phyloP scores from a whole-genome alignment of 1,140 invertebrate species.

The Drosophila parvula region DNA sequence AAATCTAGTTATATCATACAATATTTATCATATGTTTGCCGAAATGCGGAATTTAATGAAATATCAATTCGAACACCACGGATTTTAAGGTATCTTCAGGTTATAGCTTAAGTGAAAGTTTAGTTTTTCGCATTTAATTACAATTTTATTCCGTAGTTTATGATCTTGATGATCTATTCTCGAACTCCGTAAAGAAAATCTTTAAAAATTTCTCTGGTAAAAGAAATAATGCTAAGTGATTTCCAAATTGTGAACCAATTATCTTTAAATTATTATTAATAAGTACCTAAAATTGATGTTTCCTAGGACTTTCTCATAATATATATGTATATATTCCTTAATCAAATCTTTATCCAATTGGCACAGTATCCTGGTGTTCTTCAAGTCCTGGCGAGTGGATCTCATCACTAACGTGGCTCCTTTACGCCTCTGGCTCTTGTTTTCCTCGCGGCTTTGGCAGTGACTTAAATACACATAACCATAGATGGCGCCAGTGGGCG shows the following conservation, averaged over 20 bases:
- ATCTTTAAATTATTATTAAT: background rate
- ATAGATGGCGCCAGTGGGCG: slow-evolving; percentile 67
- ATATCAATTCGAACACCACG: too few species aligned
- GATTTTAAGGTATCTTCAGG: too few species aligned
- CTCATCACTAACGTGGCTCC: slow-evolving; percentile 35
- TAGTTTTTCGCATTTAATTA: too few species aligned
- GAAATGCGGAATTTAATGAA: too few species aligned
- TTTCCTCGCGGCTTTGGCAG: slow-evolving; percentile 56
- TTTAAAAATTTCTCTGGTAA: too few species aligned
- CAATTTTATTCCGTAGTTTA: too few species aligned
- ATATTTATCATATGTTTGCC: background rate
- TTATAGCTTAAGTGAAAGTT: too few species aligned
- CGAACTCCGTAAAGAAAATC: too few species aligned
- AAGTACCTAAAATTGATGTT: background rate
- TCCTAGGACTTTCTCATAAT: background rate
- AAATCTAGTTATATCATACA: background rate
- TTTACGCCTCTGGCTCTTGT: background rate
- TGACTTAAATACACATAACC: slow-evolving; percentile 78
- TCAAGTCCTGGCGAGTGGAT: background rate
- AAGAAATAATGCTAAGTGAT: background rate
- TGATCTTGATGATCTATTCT: too few species aligned
- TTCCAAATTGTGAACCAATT: too few species aligned
- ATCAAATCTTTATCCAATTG: background rate
- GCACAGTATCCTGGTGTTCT: background rate
- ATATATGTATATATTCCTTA: background rate